Base-by-base conservation (phyloP, 2,113 vertebrate genomes). In the Zosterops lateralis region DNA sequence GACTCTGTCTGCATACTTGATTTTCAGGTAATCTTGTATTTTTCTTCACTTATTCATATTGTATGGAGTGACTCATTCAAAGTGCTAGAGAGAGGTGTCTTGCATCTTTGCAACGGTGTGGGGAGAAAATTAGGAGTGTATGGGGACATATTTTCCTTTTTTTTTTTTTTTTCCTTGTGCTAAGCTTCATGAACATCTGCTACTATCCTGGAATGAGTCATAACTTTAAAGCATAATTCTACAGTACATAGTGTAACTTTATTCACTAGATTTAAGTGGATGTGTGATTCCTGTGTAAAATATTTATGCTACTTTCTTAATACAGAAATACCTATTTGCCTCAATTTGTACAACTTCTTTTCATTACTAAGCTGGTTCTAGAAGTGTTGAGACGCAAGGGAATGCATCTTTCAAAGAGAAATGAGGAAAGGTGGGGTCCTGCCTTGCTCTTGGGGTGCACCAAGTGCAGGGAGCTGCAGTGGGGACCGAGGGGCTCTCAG, bases 201-300 rank as follows among this genome's bases (percentile, higher is more conserved):
- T 89, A 12, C 60, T 84, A 79, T 68, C 73, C 34, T 79, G 51
- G 21, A 82, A 76, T 88, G 82, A 95, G 62, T 94, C 95, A 96
- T 60, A 45, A 56, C 26, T 71, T 89, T 60, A 60, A 88, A 64
- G 42, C 17, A 44, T 68, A 60, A 73, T 64, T 84, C 64, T 82
- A 25, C 45, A 51, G 73, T 40, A 80, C 51, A 25, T 7, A 84
- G 34, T 20, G 50, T 58, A 84, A 58, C 32, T 83, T 71, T 85
- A 70, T 31, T 84, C 84, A 45, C 51, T 79, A 84, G 36, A 76
- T 44, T 38, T 44, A 72, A 53, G 70, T 70, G 78, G 32, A 25
- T 51, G 36, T 2, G 2, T 62, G 60, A 78, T 62, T 82, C 50
- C 51, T 45, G 14, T 51, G 15, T 38, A 81, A 84, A 84, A 65